Evolutionary conservation across 2,113 vertebrate species (phyloP).

Genomic region (Channa argus): DNA sequence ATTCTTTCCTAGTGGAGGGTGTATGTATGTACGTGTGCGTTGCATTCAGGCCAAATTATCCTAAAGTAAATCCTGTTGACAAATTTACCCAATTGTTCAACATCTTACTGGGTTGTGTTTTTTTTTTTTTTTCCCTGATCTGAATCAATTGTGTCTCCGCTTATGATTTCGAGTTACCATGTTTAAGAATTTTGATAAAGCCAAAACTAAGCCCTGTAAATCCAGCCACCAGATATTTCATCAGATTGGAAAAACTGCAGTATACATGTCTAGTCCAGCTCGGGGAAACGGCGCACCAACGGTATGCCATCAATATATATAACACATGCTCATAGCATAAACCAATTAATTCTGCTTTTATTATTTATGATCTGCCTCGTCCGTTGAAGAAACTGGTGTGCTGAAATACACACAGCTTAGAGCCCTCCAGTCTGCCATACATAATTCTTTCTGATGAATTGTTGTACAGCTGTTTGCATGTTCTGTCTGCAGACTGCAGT

Average conservation of each 20-base stretch:
- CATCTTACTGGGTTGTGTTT: no score
- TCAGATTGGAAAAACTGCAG: slow-evolving; percentile 15
- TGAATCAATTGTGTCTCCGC: neutral
- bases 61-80: neutral
- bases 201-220: slow-evolving; percentile 7
- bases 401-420: slow-evolving; percentile 58
- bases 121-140: no score
- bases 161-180: neutral
- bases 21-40: no score
- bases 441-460: slow-evolving; percentile 71
- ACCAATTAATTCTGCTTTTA: slow-evolving; percentile 65
- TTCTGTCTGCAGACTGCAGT: slow-evolving; percentile 54
- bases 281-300: slow-evolving; percentile 27
- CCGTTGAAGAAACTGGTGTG: slow-evolving; percentile 46
- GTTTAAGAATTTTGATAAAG: neutral
- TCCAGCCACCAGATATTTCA: slow-evolving; percentile 14
- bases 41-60: no score
- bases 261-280: slow-evolving; percentile 8
- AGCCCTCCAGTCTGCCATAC: slow-evolving; percentile 47
- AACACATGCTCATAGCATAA: slow-evolving; percentile 69
- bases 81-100: neutral
- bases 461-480: slow-evolving; percentile 81
- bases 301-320: slow-evolving; percentile 51
- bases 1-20: no score
- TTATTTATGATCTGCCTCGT: slow-evolving; percentile 57